Evolutionary conservation across 2,113 vertebrate genomes (phyloP), one percentile per base, ranked within the genome.

Genomic region (Tonatia bakeri): DNA sequence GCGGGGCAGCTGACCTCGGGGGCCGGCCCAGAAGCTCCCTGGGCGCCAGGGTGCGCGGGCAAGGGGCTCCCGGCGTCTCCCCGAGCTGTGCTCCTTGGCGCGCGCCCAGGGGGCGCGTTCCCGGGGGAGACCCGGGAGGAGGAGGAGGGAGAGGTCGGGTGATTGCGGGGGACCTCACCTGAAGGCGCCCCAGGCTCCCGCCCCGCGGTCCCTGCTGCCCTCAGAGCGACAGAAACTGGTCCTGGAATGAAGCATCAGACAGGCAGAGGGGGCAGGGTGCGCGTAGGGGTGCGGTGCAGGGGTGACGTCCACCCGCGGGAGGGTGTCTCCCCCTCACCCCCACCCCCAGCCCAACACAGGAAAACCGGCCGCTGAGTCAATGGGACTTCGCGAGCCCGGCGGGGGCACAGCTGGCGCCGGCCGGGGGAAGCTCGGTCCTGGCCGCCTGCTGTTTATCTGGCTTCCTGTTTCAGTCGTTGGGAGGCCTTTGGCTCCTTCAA

Each of bases 401-500:
- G 43, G 47, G 96, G 96, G 96, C 94, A 85, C 97, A 96, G 97
- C 97, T 96, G 97, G 97, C 56, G 87, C 87, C 38, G 67, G 94
- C 95, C 90, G 81, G 83, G 96, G 95, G 96, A 95, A 94, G 95
- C 93, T 11, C 82, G 76, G 54, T 38, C 91, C 96, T 77, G 84
- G 90, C n/a, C 96, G 75, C 64, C 13, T 2, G 82, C 56, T 80
- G 94, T 91, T 94, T 93, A 72, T 97, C 96, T 96, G 92, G 94
- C 96, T 98, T 98, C 97, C 97, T 97, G 96, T 96, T 94, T 91
- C 97, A 45, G 20, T 13, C 64, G 31, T 87, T 67, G 87, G 93
- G 93, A 96, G 79, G 45, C 95, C 70, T 94, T 93, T 97, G 97
- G 97, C 94, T 97, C 65, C 56, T 96, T 98, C 95, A 97, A 77